Evolutionary conservation across 2,888 invertebrate species (phyloP), one percentile per base, ranked within the genome.

Genomic region (Chesias legatella): DNA sequence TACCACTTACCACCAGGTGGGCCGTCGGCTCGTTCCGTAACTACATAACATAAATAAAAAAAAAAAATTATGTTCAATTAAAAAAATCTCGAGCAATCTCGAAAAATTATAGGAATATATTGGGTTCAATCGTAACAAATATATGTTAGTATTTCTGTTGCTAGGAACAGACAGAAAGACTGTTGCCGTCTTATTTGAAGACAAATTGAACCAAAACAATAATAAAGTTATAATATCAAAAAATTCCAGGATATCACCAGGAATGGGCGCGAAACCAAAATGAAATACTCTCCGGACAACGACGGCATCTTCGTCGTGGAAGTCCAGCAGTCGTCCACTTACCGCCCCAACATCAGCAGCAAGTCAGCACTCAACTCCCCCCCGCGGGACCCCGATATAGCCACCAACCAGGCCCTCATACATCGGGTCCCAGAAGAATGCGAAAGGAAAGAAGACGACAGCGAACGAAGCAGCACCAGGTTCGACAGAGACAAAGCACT

Each of bases 301-400:
- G 92, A 93, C 44, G 93, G 93, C 0, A 93, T 94, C 22, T 94
- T 94, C 58, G 93, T 94, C 2, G 94, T 94, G 0, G 93, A 94
- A 67, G 93, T 92, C 0, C 86, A 81, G 41, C 88, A 86, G 68
- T 88, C 84, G 1, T 67, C 84, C 3, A 69, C 75, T 6, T 77
- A 82, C 63, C 69, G 78, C 60, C 74, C 81, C 22, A 85, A 54
- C 53, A 80, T 80, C 22, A 85, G 53, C 53, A 80, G 67, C 68
- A 89, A 78, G 53, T 55, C 64, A 7, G 53, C 64, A 13, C 76
- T 67, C 25, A 83, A 58, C 59, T 81, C 77, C 0, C 82, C 76
- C 7, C 76, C 67, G 0, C 77, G 73, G 10, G 80, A 86, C 39
- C 79, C 83, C 21, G 81, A 88, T 48, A 84, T 85, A 36, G 83